Percentiles rank a stretch among this genome's conserved stretches.
phyloP scores from a whole-genome alignment of 2,888 invertebrate species.

The Xanthia icteritia region DNA sequence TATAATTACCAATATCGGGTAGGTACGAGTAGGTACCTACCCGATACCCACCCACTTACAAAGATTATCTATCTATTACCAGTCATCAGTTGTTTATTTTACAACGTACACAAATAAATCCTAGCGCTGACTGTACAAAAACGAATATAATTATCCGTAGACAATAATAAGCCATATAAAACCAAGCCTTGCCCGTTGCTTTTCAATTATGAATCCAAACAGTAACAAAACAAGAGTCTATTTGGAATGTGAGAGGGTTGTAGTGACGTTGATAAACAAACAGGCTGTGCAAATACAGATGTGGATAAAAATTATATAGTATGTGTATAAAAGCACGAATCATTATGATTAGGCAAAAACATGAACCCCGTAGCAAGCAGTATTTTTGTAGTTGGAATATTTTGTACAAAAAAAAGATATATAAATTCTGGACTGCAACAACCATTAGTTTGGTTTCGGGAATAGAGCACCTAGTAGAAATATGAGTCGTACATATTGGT shows the following conservation, averaged over 20 bases:
- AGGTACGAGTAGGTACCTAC: too few relatives aligned
- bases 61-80: slow-evolving; percentile 1
- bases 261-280: slow-evolving; percentile 64
- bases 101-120: slow-evolving; percentile 18
- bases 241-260: slow-evolving; percentile 46
- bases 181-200: not conserved
- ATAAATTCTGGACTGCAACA: slow-evolving; percentile 11
- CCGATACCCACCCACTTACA: not conserved
- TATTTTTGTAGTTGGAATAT: slow-evolving; percentile 6
- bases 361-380: not conserved
- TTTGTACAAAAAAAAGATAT: slow-evolving; percentile 5
- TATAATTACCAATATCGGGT: slow-evolving; percentile 3
- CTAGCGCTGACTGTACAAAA: not conserved
- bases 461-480: not conserved
- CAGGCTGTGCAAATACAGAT: slow-evolving; percentile 74
- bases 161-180: slow-evolving; percentile 38
- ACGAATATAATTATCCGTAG: slow-evolving; percentile 14
- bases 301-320: slow-evolving; percentile 60
- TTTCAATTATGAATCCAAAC: slow-evolving; percentile 32
- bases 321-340: slow-evolving; percentile 58
- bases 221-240: not conserved
- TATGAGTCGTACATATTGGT: slow-evolving; percentile 2
- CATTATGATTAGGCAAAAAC: slow-evolving; percentile 20
- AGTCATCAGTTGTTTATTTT: slow-evolving; percentile 4
- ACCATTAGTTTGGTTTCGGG: slow-evolving; percentile 13